These are phyloP conservation scores for Chrysocyon brachyurus DNA, from an alignment of 2,797 vertebrate species.

Conservation along the genomic window DNA sequence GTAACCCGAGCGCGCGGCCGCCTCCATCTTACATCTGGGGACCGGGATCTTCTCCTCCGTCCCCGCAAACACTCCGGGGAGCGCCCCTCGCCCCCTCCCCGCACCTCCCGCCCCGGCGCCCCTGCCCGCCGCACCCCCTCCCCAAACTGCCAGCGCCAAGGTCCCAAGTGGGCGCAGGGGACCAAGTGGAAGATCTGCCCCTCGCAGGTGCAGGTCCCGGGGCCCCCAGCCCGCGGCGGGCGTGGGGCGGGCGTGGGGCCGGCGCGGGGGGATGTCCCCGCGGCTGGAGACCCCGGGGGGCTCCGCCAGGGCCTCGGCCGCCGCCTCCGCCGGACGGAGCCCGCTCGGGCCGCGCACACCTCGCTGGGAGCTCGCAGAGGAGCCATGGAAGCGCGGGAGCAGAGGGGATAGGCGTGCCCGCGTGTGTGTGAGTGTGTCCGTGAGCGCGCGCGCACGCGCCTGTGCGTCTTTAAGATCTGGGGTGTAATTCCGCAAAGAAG, in stretches of 20 bases:
- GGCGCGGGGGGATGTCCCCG: neutral
- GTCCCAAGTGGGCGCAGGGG: constrained; percentile 16
- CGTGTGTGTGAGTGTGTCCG: neutral
- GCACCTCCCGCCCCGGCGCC: neutral
- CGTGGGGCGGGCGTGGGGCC: too few species aligned
- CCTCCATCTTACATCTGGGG: constrained; percentile 86
- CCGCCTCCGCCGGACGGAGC: neutral
- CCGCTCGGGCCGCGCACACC: neutral
- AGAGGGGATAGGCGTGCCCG: constrained; percentile 49
- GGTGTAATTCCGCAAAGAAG: constrained; percentile 76
- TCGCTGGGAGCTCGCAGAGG: neutral
- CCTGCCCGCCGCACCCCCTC: neutral
- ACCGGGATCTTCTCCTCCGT: constrained; percentile 54
- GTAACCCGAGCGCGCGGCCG: constrained; percentile 66
- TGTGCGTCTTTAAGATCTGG: constrained; percentile 60
- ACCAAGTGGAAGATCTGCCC: neutral
- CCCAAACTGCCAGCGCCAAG: constrained; percentile 7
- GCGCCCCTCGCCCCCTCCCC: neutral
- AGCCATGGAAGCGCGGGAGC: neutral
- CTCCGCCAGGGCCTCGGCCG: neutral
- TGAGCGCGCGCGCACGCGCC: constrained; percentile 58
- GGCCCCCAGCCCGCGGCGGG: neutral
- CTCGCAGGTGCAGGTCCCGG: neutral
- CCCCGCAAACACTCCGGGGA: constrained; percentile 46
- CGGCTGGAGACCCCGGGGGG: neutral